Evolutionary conservation across 2,797 vertebrate species (phyloP).

Genomic region (Microctenopoma lineatum): DNA sequence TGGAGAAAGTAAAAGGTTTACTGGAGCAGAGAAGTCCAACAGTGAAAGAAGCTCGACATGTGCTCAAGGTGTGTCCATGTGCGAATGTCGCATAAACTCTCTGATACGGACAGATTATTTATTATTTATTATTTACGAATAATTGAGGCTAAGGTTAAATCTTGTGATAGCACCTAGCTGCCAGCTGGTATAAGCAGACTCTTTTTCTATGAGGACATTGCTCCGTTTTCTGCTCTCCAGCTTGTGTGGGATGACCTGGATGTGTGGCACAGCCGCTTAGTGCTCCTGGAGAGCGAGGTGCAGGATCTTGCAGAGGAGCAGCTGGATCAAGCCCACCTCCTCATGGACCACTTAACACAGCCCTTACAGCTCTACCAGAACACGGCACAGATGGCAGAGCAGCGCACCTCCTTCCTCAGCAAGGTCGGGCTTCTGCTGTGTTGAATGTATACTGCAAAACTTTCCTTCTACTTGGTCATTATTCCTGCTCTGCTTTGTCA

Average conservation of each 20-base stretch:
- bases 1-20: constrained; percentile 83
- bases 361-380: constrained; percentile 91
- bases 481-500: constrained; percentile 52
- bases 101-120: no score
- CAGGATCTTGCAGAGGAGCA: constrained; percentile 91
- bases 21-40: constrained; percentile 87
- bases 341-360: constrained; percentile 90
- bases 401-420: constrained; percentile 89
- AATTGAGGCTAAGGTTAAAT: not conserved
- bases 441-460: not conserved
- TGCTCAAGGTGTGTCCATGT: constrained; percentile 87
- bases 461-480: not conserved
- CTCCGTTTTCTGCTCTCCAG: constrained; percentile 75
- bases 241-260: constrained; percentile 93
- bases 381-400: constrained; percentile 87
- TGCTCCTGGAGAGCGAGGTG: constrained; percentile 90
- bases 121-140: no score
- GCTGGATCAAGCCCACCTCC: constrained; percentile 86
- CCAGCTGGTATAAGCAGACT: no score
- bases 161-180: no score
- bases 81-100: not conserved
- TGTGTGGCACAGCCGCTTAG: constrained; percentile 88
- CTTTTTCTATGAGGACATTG: no score
- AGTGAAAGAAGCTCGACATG: constrained; percentile 85
- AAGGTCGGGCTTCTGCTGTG: constrained; percentile 80